Base-by-base conservation (phyloP, 30 jellyfish, hydroid and myxozoan genomes). In the Hydra vulgaris region DNA sequence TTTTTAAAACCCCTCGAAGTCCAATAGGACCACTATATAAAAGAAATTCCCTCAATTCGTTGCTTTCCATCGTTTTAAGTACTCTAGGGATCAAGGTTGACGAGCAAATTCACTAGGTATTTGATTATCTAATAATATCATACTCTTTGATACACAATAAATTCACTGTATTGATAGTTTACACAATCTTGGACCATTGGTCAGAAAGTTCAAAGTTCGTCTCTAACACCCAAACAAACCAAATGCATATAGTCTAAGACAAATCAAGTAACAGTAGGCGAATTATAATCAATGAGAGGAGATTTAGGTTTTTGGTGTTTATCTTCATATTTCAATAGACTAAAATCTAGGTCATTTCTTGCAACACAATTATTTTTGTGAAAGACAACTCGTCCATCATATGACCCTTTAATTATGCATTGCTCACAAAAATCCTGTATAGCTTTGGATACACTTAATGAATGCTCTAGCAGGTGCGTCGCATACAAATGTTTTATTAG, bases 381-480 rank as follows among this genome's bases (percentile, higher is more conserved):
- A 61, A 25, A 25, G 79, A 25, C 66, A n/a, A 78, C 79, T n/a
- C 66, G 54, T 70, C 54, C 53, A 25, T n/a, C 69, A 66, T 77
- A n/a, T 78, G 27, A 8, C 17, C 85, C 85, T 40, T 40, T 56
- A 21, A 53, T 26, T 40, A 27, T 78, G 85, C 81, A 78, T 26
- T 77, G 25, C 69, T 78, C 83, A 56, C 85, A 78, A 53, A 53
- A 53, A 78, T 66, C 85, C 85, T 19, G 78, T 78, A 61, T 78
- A 81, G 16, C 40, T 56, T 23, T 25, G 27, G 85, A 78, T 56
- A 19, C 85, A 25, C 72, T 71, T 82, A 18, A 82, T 12, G 75
- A 82, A 82, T n/a, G 83, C 69, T 54, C 89, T 72, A 17, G 84
- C 86, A 20, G 89, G 89, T 16, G 89, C 84, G 75, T 82, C 89